phyloP scores from a whole-genome alignment of 2,797 vertebrate genomes.

The Phrynocephalus guinanensis region DNA sequence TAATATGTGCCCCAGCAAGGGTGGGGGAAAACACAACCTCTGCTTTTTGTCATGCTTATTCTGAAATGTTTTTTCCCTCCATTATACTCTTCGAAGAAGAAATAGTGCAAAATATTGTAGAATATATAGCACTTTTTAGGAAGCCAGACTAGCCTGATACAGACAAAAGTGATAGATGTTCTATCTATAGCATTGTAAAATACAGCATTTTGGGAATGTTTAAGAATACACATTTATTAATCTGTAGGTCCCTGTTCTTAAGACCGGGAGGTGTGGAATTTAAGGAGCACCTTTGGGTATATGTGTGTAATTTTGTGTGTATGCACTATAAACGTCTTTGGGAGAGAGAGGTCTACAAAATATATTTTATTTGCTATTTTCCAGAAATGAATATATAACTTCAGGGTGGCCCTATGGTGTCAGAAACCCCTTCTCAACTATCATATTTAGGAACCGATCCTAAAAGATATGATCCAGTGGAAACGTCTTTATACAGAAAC shows the following conservation, averaged over 20 bases:
- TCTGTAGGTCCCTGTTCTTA: conserved; percentile 52
- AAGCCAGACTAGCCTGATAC: conserved; percentile 51
- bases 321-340: too few species aligned
- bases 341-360: neutral
- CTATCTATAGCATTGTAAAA: conserved; percentile 61
- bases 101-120: conserved; percentile 64
- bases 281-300: conserved; percentile 6
- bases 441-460: neutral
- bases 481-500: neutral
- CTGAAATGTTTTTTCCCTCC: conserved; percentile 61
- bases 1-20: neutral
- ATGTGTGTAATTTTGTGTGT: neutral
- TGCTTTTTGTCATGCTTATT: conserved; percentile 15
- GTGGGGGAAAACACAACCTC: neutral
- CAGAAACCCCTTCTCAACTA: neutral
- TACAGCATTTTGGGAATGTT: conserved; percentile 37
- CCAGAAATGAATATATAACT: neutral
- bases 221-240: conserved; percentile 41
- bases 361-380: conserved; percentile 26
- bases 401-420: neutral
- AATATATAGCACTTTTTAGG: conserved; percentile 65
- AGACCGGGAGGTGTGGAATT: conserved; percentile 57
- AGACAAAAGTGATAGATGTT: conserved; percentile 63
- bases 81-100: conserved; percentile 60
- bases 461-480: neutral